These are phyloP conservation scores for Pelmatolapia mariae DNA, from an alignment of 2,113 vertebrate species.

Conservation along the genomic window DNA sequence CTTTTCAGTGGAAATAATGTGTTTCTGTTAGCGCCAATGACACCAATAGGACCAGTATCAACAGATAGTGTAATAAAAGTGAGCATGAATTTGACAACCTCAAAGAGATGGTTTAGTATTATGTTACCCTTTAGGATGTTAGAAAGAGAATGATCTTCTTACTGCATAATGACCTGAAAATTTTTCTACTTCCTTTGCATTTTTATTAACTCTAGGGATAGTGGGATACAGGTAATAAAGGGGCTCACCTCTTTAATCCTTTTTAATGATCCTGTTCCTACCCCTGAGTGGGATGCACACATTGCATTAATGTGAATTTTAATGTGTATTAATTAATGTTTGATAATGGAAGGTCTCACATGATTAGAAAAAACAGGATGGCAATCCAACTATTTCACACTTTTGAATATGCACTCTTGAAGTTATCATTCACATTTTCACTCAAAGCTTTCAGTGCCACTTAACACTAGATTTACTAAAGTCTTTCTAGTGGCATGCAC, in stretches of 20 bases:
- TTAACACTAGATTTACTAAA: too few species aligned
- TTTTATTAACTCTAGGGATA: neutral
- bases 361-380: neutral
- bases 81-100: neutral
- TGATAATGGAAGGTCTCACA: neutral
- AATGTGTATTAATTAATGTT: slow-evolving; percentile 4
- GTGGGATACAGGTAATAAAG: neutral
- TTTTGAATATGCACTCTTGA: neutral
- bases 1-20: neutral
- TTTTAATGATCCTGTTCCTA: neutral
- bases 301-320: neutral
- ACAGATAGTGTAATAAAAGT: neutral
- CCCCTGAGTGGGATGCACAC: neutral
- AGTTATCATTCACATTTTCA: neutral
- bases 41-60: neutral
- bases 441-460: neutral
- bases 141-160: neutral
- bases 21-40: neutral
- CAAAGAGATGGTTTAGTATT: neutral
- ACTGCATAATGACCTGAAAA: neutral
- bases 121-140: neutral
- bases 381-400: neutral
- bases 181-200: neutral
- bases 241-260: neutral
- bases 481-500: neutral